Evolutionary conservation across 2,888 invertebrate species (phyloP), one percentile per base, ranked within the genome.

Genomic region (Calameuta filiformis): DNA sequence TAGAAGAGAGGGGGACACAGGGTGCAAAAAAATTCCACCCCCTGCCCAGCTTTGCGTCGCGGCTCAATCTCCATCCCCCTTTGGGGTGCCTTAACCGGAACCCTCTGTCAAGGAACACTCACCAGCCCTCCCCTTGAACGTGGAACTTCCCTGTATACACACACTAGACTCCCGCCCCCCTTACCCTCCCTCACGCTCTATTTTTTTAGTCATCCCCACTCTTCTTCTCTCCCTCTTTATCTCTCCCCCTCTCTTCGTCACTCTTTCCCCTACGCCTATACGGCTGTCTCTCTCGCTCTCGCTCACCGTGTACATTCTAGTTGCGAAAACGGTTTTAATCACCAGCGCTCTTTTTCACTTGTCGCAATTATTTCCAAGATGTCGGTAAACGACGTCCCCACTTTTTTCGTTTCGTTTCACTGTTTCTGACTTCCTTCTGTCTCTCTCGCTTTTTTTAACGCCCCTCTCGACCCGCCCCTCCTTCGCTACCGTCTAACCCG

Each of bases 21-120:
- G 40, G 40, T 40, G 40, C 15, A 40, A 40, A 40, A 40, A 75
- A 75, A 77, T 77, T 75, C 77, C 75, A 73, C 74, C 74, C 56
- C 77, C 35, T 33, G 11, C 31, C 68, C 68, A 68, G 23, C 77
- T 69, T 76, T 35, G 33, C 77, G 69, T 73, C 82, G 73, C 75
- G 40, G 68, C 75, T 77, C 77, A 73, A 34, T 37, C 68, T 77
- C 75, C 33, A 35, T 68, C 78, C 71, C 73, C 34, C 75, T 74
- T 40, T 40, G 40, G 40, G 40, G 40, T 40, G 40, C 15, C 15
- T 40, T 40, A 40, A 40, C 40, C 40, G 40, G 40, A 40, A 40
- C 40, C 40, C 40, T 40, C 40, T 15, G 40, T 40, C 40, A 40
- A 40, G 40, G 40, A 40, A 40, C 40, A 40, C 40, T 40, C 40